These are phyloP conservation scores for Bos indicus DNA, from an alignment of 2,113 vertebrate genomes.

Conservation along the genomic window DNA sequence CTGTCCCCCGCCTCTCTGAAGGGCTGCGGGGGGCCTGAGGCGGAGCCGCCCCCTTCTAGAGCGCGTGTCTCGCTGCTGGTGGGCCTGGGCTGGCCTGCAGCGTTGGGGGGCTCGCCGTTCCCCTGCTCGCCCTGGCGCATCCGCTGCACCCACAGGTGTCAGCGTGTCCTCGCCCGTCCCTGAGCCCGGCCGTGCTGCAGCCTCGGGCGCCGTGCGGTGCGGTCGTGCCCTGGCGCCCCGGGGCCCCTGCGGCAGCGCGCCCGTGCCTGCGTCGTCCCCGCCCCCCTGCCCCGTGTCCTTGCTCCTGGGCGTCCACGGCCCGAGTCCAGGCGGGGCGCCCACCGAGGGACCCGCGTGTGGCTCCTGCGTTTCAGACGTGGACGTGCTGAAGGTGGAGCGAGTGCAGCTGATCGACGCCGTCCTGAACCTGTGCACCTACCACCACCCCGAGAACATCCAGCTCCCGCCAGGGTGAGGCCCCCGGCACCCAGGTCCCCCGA, in stretches of 20 bases:
- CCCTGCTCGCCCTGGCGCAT: neutral
- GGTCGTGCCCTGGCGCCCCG: neutral
- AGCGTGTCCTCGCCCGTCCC: rapidly evolving
- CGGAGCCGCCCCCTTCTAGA: rapidly evolving
- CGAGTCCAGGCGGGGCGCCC: rapidly evolving
- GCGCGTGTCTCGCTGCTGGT: rapidly evolving
- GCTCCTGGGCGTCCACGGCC: rapidly evolving
- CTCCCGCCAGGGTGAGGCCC: constrained; percentile 90
- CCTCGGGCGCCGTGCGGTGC: rapidly evolving
- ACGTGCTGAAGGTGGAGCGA: constrained; percentile 95
- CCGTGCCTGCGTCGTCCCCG: rapidly evolving
- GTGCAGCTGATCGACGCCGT: constrained; percentile 97
- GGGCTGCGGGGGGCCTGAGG: rapidly evolving
- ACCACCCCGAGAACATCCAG: constrained; percentile 98
- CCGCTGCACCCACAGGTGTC: rapidly evolving
- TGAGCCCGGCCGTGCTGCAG: neutral
- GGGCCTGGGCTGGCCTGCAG: neutral
- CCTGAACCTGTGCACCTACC: constrained; percentile 97
- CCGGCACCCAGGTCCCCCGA: no score
- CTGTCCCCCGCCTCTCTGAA: neutral
- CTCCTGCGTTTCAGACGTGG: constrained; percentile 83
- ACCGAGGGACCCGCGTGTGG: rapidly evolving
- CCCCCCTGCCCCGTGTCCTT: neutral
- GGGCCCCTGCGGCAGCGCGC: rapidly evolving
- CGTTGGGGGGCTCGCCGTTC: rapidly evolving